Evolutionary conservation across 2,888 invertebrate species (phyloP), one percentile per base, ranked within the genome.

Genomic region (Siphlonurus alternatus): DNA sequence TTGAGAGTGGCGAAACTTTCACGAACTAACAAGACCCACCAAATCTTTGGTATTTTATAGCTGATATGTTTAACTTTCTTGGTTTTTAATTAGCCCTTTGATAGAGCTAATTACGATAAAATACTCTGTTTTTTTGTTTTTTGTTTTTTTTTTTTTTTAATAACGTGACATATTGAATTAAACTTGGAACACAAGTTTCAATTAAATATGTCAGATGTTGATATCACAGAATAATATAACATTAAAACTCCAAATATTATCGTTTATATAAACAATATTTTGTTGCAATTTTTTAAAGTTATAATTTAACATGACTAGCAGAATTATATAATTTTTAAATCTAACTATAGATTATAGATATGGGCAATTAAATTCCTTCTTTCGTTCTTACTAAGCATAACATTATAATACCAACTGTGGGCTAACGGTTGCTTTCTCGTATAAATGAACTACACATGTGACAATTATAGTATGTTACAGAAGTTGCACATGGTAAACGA

Each of bases 141-240:
- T n/a, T n/a, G n/a, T n/a, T n/a, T n/a, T n/a, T n/a, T n/a, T n/a
- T n/a, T n/a, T n/a, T n/a, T n/a, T n/a, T n/a, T n/a, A n/a, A n/a
- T 38, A 38, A 38, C 38, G 38, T 38, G 38, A 38, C 38, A 15
- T 38, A 38, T 38, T 10, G 15, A 38, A 38, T 38, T 38, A 38
- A 38, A 38, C 15, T 38, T 5, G 15, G 5, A 56, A 56, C 53
- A n/a, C 10, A 51, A n/a, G 20, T 10, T 56, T 56, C 7, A 56
- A 56, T 56, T 56, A n/a, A 56, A n/a, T 56, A 56, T n/a, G 56
- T 22, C 56, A 56, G 56, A 56, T 56, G 20, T 56, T 20, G 56
- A 20, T 56, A 56, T 56, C 56, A 56, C 56, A 56, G 56, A 56
- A 56, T 56, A 38, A 38, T 56, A 56, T 56, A 56, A 56, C 56